Evolutionary conservation across 1,140 invertebrate species (phyloP), one percentile per base, ranked within the genome.

Genomic region (Drosophila neocordata): DNA sequence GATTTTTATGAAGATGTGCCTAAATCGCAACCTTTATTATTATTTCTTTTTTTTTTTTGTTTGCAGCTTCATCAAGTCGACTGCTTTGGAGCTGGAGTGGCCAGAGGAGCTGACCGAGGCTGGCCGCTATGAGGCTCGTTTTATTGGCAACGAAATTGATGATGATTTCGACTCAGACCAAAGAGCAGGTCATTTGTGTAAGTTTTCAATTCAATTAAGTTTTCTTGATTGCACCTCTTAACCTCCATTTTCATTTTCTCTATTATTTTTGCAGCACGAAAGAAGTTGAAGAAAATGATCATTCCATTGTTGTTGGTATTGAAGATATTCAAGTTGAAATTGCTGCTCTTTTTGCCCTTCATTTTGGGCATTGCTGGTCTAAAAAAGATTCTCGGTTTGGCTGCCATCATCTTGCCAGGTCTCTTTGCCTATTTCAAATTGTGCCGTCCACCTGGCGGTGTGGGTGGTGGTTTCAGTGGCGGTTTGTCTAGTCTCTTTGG

Each of bases 321-420:
- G 63, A 97, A 97, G 90, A 93, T 97, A 52, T 97, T 97, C 93
- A 97, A 97, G 90, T 79, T 97, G 79, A 97, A 97, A 77, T 92
- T 97, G 13, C 92, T 97, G 1, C 92, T 97, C 2, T 96, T 97
- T 92, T 88, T 97, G 81, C 96, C 96, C 1, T 93, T 97, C 68
- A 96, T 97, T 55, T 92, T 97, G 27, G 96, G 96, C 9, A 91
- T 97, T 64, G 96, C 95, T 7, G 96, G 96, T 18, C 96, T 97
- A 83, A 96, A 97, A 92, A 97, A 97, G 78, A 94, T 97, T 81
- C 92, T 97, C 1, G 95, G 95, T 34, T 95, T 97, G 82, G 92
- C 96, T 78, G 95, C 95, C 18, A 94, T 97, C 38, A 93, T 96
- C 20, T 92, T 97, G 68, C 96, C 96, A 24, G 94, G 94, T 69